phyloP scores from a whole-genome alignment of 2,113 vertebrate species.

The Peromyscus californicus region DNA sequence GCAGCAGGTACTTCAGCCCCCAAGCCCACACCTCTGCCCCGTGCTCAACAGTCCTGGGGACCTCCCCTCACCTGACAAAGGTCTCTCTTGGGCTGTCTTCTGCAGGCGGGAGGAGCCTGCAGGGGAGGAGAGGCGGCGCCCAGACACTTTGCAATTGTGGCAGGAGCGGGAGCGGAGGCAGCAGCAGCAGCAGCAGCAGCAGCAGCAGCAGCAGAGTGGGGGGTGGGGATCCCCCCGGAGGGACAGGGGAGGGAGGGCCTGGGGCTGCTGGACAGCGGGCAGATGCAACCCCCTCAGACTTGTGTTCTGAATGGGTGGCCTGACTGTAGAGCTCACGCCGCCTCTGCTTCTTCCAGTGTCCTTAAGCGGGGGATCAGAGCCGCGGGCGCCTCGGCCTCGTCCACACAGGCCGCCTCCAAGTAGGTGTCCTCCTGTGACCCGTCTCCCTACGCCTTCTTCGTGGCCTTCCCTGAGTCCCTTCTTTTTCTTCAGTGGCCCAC shows the following conservation, averaged over 20 bases:
- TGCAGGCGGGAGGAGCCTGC: slow-evolving; percentile 77
- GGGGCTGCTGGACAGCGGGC: background rate
- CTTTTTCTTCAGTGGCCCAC: slow-evolving; percentile 86
- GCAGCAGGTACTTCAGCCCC: slow-evolving; percentile 71
- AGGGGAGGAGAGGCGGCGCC: slow-evolving; percentile 89
- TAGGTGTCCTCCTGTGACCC: slow-evolving; percentile 79
- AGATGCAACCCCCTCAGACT: background rate
- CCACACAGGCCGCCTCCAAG: slow-evolving; percentile 81
- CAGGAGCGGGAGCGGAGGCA: slow-evolving; percentile 92
- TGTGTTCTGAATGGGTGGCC: accelerated
- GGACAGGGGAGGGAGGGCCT: slow-evolving; percentile 73
- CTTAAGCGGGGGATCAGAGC: slow-evolving; percentile 84
- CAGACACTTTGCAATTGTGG: slow-evolving; percentile 92
- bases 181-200: slow-evolving; percentile 88
- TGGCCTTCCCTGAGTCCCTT: slow-evolving; percentile 21
- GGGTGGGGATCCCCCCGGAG: slow-evolving; percentile 68
- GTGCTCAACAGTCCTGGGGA: accelerated
- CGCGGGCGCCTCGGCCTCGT: background rate
- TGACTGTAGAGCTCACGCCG: background rate
- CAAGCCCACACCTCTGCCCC: background rate
- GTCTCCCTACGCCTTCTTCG: background rate
- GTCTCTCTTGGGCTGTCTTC: background rate
- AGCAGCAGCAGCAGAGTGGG: slow-evolving; percentile 85
- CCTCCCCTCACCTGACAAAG: background rate
- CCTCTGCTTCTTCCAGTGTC: slow-evolving; percentile 84